Base-by-base conservation (phyloP, 2,888 invertebrate genomes). In the Chorisops tibialis region DNA sequence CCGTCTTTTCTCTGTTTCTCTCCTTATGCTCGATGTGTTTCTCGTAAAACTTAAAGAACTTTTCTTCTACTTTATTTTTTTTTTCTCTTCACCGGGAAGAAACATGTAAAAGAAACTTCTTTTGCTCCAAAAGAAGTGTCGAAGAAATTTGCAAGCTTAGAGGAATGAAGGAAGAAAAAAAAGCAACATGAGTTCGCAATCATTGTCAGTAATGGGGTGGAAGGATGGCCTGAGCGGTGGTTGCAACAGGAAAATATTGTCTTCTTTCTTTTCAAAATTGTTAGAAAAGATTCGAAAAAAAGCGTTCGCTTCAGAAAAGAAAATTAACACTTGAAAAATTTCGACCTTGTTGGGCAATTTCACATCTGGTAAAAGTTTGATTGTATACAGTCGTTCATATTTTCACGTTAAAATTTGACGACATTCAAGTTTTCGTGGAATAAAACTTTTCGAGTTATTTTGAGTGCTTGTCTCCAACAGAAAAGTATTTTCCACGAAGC, bases 121-220 rank as follows among this genome's bases (percentile, higher is more conserved):
- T 30, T 30, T 7, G 9, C 30, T 30, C 14, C 24, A 37, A 16
- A 14, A 39, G 41, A 21, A 22, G 41, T 54, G 38, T 38, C 14
- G 14, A 38, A 38, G 39, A 54, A 54, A 38, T 54, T 21, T 38
- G 21, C 54, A 18, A 22, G 22, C 22, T 39, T 37, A 12, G 48
- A 21, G 21, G 48, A 48, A 50, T 7, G 24, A 18, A 19, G 38
- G 19, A 52, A 18, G 35, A 45, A 58, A 56, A 56, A 35, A 18
- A 35, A 38, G 54, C 54, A 50, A 54, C 63, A 63, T 60, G 63
- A 60, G 63, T 63, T 63, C 54, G 60, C 63, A 63, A 60, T 60
- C 52, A 63, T 60, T 60, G 52, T 54, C 54, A 60, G 60, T 54
- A 60, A 63, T 60, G 54, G 54, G 35, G 47, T 47, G 54, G 59